These are phyloP conservation scores for Orchesella cincta DNA, from an alignment of 1,140 invertebrate genomes.

Conservation along the genomic window DNA sequence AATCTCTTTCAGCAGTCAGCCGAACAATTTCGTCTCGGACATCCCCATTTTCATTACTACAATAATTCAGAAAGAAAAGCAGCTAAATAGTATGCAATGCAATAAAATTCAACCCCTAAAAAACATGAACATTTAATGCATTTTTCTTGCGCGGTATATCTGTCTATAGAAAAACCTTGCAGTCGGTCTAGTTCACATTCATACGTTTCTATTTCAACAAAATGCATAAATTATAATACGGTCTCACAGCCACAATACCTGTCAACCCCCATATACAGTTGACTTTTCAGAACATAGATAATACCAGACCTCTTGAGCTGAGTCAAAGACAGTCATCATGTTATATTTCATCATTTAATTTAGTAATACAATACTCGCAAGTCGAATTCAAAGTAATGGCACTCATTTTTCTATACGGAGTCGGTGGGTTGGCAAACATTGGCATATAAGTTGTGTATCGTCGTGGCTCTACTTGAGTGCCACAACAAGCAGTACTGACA, in stretches of 20 bases:
- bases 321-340: too few relatives aligned
- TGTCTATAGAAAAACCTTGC: too few relatives aligned
- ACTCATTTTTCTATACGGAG: conserved; percentile 5
- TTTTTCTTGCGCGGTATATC: too few relatives aligned
- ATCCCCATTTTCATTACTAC: conserved; percentile 42
- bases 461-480: too few relatives aligned
- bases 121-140: too few relatives aligned
- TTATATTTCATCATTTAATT: conserved; percentile 17
- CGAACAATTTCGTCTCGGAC: conserved; percentile 44
- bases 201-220: neutral
- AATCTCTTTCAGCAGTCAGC: conserved; percentile 39
- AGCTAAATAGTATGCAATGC: too few relatives aligned
- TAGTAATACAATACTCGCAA: conserved; percentile 22
- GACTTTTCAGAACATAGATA: neutral
- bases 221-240: neutral
- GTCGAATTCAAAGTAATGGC: too few relatives aligned
- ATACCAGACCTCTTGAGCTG: conserved; percentile 14
- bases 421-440: neutral
- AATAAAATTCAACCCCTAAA: too few relatives aligned
- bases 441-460: neutral
- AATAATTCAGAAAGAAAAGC: too few relatives aligned
- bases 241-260: neutral
- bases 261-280: too few relatives aligned
- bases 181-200: neutral
- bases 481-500: too few relatives aligned